phyloP scores from a whole-genome alignment of 2,888 invertebrate genomes.

The Pyrrhosoma nymphula region DNA sequence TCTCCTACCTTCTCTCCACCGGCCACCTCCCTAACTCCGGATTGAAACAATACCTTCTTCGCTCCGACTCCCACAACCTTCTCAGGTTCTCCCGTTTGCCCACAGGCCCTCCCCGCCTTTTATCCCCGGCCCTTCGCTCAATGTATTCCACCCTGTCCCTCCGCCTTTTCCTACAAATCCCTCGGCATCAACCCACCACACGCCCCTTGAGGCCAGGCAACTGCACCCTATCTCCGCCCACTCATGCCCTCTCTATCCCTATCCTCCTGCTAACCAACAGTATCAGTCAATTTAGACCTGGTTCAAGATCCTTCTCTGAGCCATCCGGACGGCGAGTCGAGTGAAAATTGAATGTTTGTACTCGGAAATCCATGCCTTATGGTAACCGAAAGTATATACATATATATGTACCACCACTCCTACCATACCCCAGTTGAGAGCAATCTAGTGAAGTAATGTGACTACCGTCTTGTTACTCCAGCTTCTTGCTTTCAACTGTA shows the following conservation, averaged over 20 bases:
- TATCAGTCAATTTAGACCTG: neutral
- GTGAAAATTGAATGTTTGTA: neutral
- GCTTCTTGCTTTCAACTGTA: no score
- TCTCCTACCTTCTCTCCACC: neutral
- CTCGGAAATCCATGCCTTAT: neutral
- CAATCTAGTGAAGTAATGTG: no score
- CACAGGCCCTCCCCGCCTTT: neutral
- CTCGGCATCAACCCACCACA: neutral
- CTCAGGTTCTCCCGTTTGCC: constrained; percentile 17
- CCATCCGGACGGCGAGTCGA: neutral
- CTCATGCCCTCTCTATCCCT: neutral
- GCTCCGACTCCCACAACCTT: neutral
- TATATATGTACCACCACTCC: no score
- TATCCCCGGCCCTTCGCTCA: neutral
- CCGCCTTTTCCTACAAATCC: neutral
- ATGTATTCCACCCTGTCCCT: neutral
- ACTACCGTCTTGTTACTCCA: no score
- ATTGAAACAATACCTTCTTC: constrained; percentile 48
- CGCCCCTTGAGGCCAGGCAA: neutral
- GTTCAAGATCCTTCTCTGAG: neutral
- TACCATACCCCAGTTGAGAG: no score
- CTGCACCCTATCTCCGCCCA: neutral
- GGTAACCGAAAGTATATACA: neutral
- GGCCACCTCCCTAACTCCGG: neutral
- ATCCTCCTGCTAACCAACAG: neutral